Evolutionary conservation across 2,888 invertebrate species (phyloP), one percentile per base, ranked within the genome.

Genomic region (Lucinisca nassula): DNA sequence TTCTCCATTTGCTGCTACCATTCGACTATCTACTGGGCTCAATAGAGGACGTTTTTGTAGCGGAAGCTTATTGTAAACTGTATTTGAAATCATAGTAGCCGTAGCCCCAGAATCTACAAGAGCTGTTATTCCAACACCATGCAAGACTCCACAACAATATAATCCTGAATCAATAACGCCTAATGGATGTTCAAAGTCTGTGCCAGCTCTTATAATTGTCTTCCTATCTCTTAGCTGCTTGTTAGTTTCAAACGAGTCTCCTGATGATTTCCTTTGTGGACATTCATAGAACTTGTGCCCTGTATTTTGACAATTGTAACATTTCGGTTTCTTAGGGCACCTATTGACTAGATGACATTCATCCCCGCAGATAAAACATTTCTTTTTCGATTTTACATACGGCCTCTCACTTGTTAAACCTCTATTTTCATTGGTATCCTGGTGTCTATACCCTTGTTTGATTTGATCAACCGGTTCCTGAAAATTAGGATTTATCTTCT

Each of bases 51-150:
- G 61, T 61, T 61, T 61, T 24, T 30, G 6, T 30, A 27, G 27
- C 3, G 61, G 61, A 17, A 61, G 61, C 21, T 61, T 61, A 30
- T 30, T 61, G 21, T 61, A 61, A 3, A 61, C 61, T 10, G 61
- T 61, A 30, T 61, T 30, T 61, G 61, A 61, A 17, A 61, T 61
- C 61, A 61, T 30, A 27, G 61, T 55, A 14, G 55, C 55, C 21
- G 55, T 55, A 21, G 55, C 55, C n/a, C 55, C 55, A 4, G 55
- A 55, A 61, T 61, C 61, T 61, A 61, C 30, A 27, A 61, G 61
- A 6, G 61, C 61, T 61, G 61, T 61, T 8, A 61, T 61, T 61
- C 61, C 61, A 61, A 61, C 30, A 27, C 61, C 61, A 61, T 61
- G 61, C 24, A 61, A 30, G 30, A 61, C 61, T 6, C 61, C 61